These are phyloP conservation scores for Nasonia longicornis DNA, from an alignment of 1,140 invertebrate genomes.

Conservation along the genomic window DNA sequence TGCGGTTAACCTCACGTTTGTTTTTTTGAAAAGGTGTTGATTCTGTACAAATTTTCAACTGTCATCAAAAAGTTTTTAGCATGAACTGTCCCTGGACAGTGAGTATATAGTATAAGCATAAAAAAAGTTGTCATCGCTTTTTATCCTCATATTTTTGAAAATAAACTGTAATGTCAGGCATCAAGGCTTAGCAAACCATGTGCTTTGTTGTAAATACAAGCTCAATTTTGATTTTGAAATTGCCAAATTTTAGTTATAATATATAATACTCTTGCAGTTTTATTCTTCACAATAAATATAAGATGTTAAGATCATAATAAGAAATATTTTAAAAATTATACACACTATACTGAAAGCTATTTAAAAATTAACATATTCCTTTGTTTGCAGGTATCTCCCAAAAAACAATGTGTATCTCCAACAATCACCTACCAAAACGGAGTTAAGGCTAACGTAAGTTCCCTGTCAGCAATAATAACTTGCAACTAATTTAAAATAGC, in stretches of 20 bases:
- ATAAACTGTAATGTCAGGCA: too few species aligned
- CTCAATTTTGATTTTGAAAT: too few species aligned
- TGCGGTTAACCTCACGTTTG: not conserved
- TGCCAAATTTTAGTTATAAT: too few species aligned
- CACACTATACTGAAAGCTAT: not conserved
- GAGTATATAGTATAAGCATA: conserved; percentile 12
- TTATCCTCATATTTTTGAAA: not conserved
- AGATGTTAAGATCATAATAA: too few species aligned
- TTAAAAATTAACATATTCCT: not conserved
- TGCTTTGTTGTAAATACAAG: conserved; percentile 6
- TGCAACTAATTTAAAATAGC: not conserved
- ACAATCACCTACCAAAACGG: conserved; percentile 52
- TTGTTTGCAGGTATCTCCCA: conserved; percentile 60
- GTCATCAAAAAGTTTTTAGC: not conserved
- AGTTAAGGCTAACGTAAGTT: conserved; percentile 51
- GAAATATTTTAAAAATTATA: not conserved
- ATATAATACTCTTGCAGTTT: too few species aligned
- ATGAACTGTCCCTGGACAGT: conserved; percentile 38
- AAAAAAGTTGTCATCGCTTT: not conserved
- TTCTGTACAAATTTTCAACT: not conserved
- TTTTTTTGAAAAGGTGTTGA: not conserved
- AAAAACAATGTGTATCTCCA: conserved; percentile 58
- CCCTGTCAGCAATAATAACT: not conserved
- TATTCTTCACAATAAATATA: not conserved
- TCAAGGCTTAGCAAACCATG: not conserved